Evolutionary conservation across 2,797 vertebrate species (phyloP).

Genomic region (Halcyon badia): DNA sequence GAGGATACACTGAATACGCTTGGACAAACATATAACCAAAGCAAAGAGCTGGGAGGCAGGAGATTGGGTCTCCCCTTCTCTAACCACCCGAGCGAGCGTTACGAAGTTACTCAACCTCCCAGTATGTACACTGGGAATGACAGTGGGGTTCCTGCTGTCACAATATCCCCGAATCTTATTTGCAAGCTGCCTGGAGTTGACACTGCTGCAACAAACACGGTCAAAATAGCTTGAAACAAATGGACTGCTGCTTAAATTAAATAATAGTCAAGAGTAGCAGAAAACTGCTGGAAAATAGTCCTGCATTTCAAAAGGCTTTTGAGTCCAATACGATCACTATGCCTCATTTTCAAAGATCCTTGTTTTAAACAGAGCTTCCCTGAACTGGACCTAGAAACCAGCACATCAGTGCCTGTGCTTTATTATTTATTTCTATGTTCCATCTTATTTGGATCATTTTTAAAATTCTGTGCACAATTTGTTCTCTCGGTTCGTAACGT

Average conservation of each 20-base stretch:
- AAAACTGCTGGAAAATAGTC: conserved; percentile 30
- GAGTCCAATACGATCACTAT: neutral
- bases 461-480: conserved; percentile 45
- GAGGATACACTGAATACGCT: neutral
- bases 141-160: neutral
- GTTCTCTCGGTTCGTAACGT: neutral
- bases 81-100: neutral
- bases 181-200: neutral
- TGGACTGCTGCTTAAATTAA: conserved; percentile 1
- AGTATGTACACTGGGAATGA: neutral
- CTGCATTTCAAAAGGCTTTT: neutral
- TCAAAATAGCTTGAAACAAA: conserved; percentile 40
- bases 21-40: neutral
- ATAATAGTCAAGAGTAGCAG: neutral
- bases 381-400: neutral
- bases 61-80: neutral
- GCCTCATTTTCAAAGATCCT: neutral
- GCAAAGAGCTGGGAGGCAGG: neutral
- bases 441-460: conserved; percentile 17
- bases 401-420: neutral
- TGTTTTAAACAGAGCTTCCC: conserved; percentile 17
- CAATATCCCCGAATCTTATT: neutral
- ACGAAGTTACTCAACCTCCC: neutral
- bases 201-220: neutral
- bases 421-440: conserved; percentile 8